These are phyloP conservation scores for Achlya flavicornis DNA, from an alignment of 2,888 invertebrate species.

Conservation along the genomic window DNA sequence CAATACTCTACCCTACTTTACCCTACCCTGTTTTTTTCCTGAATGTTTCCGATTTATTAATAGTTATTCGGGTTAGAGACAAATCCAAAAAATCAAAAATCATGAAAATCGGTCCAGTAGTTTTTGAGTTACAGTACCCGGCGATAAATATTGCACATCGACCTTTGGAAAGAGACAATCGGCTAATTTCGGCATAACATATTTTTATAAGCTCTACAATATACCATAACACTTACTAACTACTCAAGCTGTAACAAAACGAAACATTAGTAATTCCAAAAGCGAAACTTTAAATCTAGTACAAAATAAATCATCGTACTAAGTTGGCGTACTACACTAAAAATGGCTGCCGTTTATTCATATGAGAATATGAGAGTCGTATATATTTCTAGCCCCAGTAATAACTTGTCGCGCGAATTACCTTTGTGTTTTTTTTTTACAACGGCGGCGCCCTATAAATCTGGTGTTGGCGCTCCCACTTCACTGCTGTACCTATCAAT, in stretches of 20 bases:
- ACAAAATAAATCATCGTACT: constrained; percentile 41
- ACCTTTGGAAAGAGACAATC: too few species aligned
- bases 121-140: too few species aligned
- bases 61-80: too few species aligned
- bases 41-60: too few species aligned
- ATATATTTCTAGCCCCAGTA: constrained; percentile 69
- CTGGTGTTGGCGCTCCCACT: constrained; percentile 73
- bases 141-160: too few species aligned
- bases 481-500: constrained; percentile 73
- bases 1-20: too few species aligned
- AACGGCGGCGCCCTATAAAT: constrained; percentile 79
- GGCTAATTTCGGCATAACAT: too few species aligned
- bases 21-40: too few species aligned
- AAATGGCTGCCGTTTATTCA: constrained; percentile 65
- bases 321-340: constrained; percentile 60
- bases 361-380: constrained; percentile 66
- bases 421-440: constrained; percentile 77
- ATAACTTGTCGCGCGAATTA: constrained; percentile 80
- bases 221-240: neutral
- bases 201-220: neutral
- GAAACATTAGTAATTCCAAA: constrained; percentile 26
- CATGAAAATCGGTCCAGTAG: too few species aligned
- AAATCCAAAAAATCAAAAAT: too few species aligned
- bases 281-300: constrained; percentile 38
- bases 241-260: constrained; percentile 12